These are phyloP conservation scores for Phania funesta DNA, from an alignment of 2,888 invertebrate genomes.

Conservation along the genomic window DNA sequence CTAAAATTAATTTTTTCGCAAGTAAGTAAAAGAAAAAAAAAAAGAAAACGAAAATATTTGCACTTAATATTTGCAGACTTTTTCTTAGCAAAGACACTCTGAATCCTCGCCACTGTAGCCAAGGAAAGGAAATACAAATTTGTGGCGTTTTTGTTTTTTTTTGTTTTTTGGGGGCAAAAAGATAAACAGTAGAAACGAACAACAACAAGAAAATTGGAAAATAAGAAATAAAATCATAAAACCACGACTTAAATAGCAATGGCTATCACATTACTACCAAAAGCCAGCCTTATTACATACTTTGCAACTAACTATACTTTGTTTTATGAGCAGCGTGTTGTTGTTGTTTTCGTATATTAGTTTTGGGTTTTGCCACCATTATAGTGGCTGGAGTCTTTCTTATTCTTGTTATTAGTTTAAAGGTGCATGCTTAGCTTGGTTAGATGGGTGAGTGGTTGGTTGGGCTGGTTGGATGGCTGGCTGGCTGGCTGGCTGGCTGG, in stretches of 20 bases:
- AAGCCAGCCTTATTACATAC: slow-evolving; percentile 55
- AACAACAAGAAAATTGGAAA: not conserved
- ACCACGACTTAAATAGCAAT: slow-evolving; percentile 60
- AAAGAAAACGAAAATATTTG: slow-evolving; percentile 18
- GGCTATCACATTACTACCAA: slow-evolving; percentile 57
- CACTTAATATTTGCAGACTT: slow-evolving; percentile 29
- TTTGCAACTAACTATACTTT: slow-evolving; percentile 37
- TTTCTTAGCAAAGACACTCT: not conserved
- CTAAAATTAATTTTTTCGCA: not conserved
- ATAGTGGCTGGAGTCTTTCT: slow-evolving; percentile 31
- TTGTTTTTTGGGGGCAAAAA: slow-evolving; percentile 17
- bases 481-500: not conserved
- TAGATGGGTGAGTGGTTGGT: slow-evolving; percentile 7
- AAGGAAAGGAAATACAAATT: not conserved
- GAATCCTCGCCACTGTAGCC: no score
- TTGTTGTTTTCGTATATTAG: not conserved
- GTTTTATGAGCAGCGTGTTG: slow-evolving; percentile 47
- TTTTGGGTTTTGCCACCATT: slow-evolving; percentile 47
- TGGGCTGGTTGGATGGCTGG: slow-evolving; percentile 7
- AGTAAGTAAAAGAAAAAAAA: not conserved
- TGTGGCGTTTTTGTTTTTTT: not conserved
- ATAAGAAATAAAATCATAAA: slow-evolving; percentile 64
- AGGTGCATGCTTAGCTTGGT: slow-evolving; percentile 29
- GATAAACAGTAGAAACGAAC: slow-evolving; percentile 13
- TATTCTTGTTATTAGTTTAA: slow-evolving; percentile 20